Evolutionary conservation across 1,140 invertebrate species (phyloP), one percentile per base, ranked within the genome.

Genomic region (Caenorhabditis brenneri): DNA sequence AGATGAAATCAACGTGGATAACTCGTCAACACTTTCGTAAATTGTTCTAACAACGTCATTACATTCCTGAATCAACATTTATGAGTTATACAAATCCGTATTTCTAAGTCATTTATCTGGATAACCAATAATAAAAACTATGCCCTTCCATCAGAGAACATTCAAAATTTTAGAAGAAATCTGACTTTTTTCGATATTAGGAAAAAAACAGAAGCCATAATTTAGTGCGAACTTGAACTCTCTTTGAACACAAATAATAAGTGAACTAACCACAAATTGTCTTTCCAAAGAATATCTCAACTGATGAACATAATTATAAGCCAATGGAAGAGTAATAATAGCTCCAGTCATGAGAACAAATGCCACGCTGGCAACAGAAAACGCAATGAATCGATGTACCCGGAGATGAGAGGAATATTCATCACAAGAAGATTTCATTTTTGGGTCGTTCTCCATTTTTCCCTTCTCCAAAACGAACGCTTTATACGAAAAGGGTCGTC

Each of bases 1-100:
- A 22, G 12, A 27, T 16, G 58, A 15, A 65, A 65, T 65, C 1
- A 65, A 12, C 0, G 19, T n/a, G 12, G 58, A 33, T 4, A 65
- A 22, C 58, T 65, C 58, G 7, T 65, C 58, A 24, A 65, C 58
- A 19, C 31, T 6, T n/a, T 36, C 29, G 16, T 65, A 33, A 22
- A 65, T 65, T 65, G 58, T 65, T 65, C 58, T 65, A 15, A 65
- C 58, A 19, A 65, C 58, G 36, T 65, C 58, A 9, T 65, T 65
- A n/a, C 58, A 65, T 65, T 65, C 58, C 58, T 65, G 29, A 36
- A 36, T 29, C 12, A n/a, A 7, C 10, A 65, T 27, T 27, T 27
- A 19, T 58, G 2, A 29, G 4, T 42, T 42, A 12, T 6, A 12
- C 5, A 42, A 42, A 42, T n/a, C n/a, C n/a, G n/a, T n/a, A n/a